A percentile compares a stretch with the other conserved stretches of the same genome.
phyloP scores from a whole-genome alignment of 2,797 vertebrate genomes.

The Mareca strepera region DNA sequence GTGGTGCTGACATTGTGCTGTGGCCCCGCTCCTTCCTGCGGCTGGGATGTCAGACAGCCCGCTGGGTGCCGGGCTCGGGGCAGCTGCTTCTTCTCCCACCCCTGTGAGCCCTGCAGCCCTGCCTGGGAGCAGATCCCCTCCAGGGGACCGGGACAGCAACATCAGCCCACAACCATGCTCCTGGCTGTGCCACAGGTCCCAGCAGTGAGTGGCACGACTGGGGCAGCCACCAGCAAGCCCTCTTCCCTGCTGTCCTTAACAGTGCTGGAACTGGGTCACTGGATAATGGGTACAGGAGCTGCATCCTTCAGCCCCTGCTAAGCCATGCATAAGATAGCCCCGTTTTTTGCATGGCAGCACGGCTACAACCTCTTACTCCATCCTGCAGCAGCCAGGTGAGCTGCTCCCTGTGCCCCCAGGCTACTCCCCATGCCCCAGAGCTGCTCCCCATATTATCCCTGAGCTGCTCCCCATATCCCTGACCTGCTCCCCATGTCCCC shows the following conservation, averaged over 20 bases:
- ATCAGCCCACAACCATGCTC: not conserved
- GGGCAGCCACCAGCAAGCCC: not conserved
- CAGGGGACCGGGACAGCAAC: too few relatives aligned
- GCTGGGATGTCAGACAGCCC: not conserved
- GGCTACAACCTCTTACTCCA: not conserved
- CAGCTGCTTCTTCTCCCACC: not conserved
- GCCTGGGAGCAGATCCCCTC: too few relatives aligned
- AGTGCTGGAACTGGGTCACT: not conserved
- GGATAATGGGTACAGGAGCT: not conserved
- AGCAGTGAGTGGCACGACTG: fast-evolving
- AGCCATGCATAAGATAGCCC: not conserved
- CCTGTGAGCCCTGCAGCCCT: not conserved
- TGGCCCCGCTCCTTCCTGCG: not conserved
- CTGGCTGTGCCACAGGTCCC: not conserved
- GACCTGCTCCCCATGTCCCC: not conserved
- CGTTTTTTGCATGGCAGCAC: not conserved
- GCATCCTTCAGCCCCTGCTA: not conserved
- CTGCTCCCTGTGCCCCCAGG: not conserved
- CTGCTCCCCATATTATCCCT: not conserved
- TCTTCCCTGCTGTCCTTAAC: not conserved
- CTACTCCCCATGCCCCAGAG: too few relatives aligned
- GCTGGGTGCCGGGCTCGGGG: not conserved
- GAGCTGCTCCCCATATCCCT: not conserved
- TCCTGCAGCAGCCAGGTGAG: not conserved
- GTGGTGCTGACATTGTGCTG: not conserved